Percentiles rank a stretch among this genome's conserved stretches.
phyloP scores from a whole-genome alignment of 2,888 invertebrate species.

The Stegana nigrithorax region DNA sequence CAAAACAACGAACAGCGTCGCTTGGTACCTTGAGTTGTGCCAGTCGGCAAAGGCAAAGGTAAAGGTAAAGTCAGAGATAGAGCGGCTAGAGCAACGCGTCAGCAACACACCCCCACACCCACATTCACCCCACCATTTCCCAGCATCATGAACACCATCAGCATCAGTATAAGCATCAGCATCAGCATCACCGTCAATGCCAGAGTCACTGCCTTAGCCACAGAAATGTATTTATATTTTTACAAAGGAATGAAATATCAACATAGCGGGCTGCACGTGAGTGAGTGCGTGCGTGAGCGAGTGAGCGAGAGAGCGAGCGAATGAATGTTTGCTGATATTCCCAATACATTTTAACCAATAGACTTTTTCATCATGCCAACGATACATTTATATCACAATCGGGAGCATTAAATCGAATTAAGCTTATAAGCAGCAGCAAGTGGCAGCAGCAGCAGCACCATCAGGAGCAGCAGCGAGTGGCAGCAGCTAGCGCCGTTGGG shows the following conservation, averaged over 20 bases:
- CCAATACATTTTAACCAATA: constrained; percentile 62
- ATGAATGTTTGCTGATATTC: too few relatives aligned
- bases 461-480: background rate
- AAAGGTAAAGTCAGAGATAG: background rate
- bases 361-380: constrained; percentile 62
- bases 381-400: constrained; percentile 63
- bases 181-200: too few relatives aligned
- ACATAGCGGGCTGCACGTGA: background rate
- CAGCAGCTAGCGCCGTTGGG: background rate
- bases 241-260: constrained; percentile 36
- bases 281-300: background rate
- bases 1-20: too few relatives aligned
- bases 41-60: too few relatives aligned
- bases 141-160: too few relatives aligned
- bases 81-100: constrained; percentile 17
- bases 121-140: constrained; percentile 10
- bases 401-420: constrained; percentile 64
- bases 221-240: constrained; percentile 58
- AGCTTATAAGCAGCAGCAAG: constrained; percentile 41
- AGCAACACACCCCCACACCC: constrained; percentile 26
- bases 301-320: background rate
- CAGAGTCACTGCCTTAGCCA: too few relatives aligned
- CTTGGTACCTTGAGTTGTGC: too few relatives aligned
- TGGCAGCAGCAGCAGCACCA: background rate
- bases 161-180: too few relatives aligned